Conservation (phyloP, 2,113 vertebrate species). For the Tupaia chinensis region DNA sequence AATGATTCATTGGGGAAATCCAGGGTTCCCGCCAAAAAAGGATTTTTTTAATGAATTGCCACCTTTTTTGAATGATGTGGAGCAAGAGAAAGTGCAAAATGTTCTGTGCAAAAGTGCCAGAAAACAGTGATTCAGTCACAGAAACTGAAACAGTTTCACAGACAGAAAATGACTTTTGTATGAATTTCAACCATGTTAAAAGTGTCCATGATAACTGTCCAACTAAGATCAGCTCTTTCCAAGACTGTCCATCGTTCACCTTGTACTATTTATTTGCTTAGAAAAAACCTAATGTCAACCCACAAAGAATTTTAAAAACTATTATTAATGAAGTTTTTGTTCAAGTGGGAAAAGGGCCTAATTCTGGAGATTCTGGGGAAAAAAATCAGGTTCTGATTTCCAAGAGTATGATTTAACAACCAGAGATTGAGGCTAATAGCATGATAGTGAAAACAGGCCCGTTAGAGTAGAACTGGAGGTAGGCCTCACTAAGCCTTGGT, state of each 20-base stretch:
- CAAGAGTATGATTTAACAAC: neutral
- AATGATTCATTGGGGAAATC: neutral
- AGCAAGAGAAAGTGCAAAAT: neutral
- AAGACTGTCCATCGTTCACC: neutral
- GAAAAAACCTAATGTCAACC: neutral
- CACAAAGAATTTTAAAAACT: neutral
- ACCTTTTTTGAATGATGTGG: conserved; percentile 25
- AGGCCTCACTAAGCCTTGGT: neutral
- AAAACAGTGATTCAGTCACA: conserved; percentile 22
- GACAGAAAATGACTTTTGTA: conserved; percentile 33
- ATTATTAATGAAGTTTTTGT: neutral
- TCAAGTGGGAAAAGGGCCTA: neutral
- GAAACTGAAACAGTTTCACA: neutral
- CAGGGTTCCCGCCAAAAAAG: neutral
- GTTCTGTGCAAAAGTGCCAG: conserved; percentile 15
- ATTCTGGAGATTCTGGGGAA: conserved; percentile 43
- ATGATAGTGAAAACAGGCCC: neutral
- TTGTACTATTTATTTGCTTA: conserved; percentile 28
- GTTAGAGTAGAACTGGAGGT: neutral
- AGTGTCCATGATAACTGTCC: neutral
- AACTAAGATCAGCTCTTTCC: neutral
- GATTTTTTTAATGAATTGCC: neutral
- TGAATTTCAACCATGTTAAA: conserved; percentile 20
- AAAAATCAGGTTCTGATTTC: conserved; percentile 14
- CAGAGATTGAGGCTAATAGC: neutral